Evolutionary conservation across 2,888 invertebrate genomes (phyloP), one percentile per base, ranked within the genome.

Genomic region (Seira ritae): DNA sequence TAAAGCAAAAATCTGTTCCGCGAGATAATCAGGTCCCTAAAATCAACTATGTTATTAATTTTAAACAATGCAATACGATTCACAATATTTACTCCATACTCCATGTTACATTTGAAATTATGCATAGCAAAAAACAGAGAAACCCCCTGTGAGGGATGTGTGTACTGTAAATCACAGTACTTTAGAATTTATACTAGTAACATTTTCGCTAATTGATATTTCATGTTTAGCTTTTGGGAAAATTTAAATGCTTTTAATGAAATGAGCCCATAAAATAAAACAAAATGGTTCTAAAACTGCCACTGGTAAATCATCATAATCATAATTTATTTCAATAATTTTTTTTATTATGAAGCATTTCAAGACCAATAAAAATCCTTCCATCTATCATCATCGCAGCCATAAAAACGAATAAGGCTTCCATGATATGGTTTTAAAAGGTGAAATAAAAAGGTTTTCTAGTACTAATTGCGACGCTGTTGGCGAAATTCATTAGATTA

Each of bases 131-230:
- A n/a, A n/a, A n/a, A n/a, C n/a, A n/a, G n/a, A n/a, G n/a, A n/a
- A n/a, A n/a, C n/a, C n/a, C n/a, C n/a, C n/a, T n/a, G n/a, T n/a
- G n/a, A n/a, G n/a, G n/a, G n/a, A n/a, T n/a, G n/a, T n/a, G n/a
- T n/a, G n/a, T n/a, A n/a, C n/a, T n/a, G n/a, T n/a, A n/a, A n/a
- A n/a, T n/a, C n/a, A n/a, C n/a, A n/a, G n/a, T n/a, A n/a, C n/a
- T n/a, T n/a, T n/a, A n/a, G n/a, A n/a, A n/a, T n/a, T n/a, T n/a
- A n/a, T n/a, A n/a, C n/a, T n/a, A 31, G 70, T 70, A 70, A 71
- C 78, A 65, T 46, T 24, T 24, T 71, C 78, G 66, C 78, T 78
- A 78, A 78, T 78, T 78, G 78, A 78, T 78, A 78, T 78, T 78
- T 78, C 78, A 66, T 78, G 78, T 78, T 71, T 69, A 69, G 62